A percentile compares a stretch with the other conserved stretches of the same genome.
Conservation (phyloP, 2,888 invertebrate species). For the Oscheius myriophilus region DNA sequence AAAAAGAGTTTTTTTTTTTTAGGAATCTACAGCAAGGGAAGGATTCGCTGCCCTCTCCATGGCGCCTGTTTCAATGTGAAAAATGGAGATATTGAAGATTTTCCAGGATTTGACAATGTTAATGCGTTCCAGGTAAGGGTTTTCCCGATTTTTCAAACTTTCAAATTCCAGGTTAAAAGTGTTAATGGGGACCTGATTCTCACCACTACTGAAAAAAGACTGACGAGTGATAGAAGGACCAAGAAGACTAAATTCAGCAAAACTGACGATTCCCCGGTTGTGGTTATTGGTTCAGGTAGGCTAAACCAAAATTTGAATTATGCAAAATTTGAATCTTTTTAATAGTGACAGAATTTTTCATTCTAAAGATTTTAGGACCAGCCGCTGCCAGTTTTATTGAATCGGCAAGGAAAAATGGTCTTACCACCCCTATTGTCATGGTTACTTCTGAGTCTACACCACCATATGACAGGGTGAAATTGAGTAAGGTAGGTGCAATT, state of each 20-base stretch:
- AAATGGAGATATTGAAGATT: conserved; percentile 96
- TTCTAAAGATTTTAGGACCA: conserved; percentile 34
- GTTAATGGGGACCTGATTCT: conserved; percentile 43
- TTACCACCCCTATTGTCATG: conserved; percentile 76
- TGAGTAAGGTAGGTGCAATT: conserved; percentile 82
- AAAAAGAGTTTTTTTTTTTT: conserved; percentile 3
- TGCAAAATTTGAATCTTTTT: no score
- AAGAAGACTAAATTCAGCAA: conserved; percentile 38
- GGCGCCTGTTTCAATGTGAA: conserved; percentile 88
- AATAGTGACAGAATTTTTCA: no score
- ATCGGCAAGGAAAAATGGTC: conserved; percentile 49
- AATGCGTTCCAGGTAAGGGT: conserved; percentile 83
- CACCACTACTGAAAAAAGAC: conserved; percentile 49
- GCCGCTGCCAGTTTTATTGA: conserved; percentile 49
- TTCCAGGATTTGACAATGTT: conserved; percentile 90
- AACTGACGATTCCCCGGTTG: conserved; percentile 45
- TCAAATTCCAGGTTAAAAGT: conserved; percentile 25
- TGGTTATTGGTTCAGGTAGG: conserved; percentile 51
- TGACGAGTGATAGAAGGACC: conserved; percentile 41
- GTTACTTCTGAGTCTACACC: conserved; percentile 83
- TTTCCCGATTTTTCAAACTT: background rate
- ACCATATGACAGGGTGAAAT: conserved; percentile 91
- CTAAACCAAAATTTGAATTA: no score
- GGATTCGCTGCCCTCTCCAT: conserved; percentile 93
- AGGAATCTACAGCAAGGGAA: conserved; percentile 84